A percentile compares a stretch with the other conserved stretches of the same genome.
phyloP scores from a whole-genome alignment of 2,797 vertebrate species.

The Centroberyx gerrardi region DNA sequence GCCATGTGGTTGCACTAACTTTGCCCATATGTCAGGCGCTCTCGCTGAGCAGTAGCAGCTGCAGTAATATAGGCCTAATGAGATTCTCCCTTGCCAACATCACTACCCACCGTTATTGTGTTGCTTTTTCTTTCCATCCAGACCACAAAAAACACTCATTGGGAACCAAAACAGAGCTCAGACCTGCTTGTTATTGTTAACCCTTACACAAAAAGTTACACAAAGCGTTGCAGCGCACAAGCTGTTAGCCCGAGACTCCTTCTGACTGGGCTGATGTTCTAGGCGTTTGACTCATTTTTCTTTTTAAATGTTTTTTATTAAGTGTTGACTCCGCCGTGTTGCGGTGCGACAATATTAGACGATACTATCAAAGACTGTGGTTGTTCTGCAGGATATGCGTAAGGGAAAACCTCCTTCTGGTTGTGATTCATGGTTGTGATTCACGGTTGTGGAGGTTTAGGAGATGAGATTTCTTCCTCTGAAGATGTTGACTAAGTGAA shows the following conservation, averaged over 20 bases:
- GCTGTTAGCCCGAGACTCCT: too few relatives aligned
- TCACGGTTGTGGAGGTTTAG: slow-evolving; percentile 53
- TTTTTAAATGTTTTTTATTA: slow-evolving; percentile 25
- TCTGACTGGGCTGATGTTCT: slow-evolving; percentile 33
- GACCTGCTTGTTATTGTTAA: slow-evolving; percentile 7
- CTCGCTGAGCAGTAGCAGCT: slow-evolving; percentile 81
- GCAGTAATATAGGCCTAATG: slow-evolving; percentile 70
- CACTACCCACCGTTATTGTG: slow-evolving; percentile 55
- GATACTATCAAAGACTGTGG: slow-evolving; percentile 36
- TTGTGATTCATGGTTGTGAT: slow-evolving; percentile 35
- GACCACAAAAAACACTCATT: slow-evolving; percentile 64
- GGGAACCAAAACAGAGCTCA: slow-evolving; percentile 36
- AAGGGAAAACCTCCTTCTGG: slow-evolving; percentile 43
- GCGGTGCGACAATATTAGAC: background rate
- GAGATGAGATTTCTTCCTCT: slow-evolving; percentile 24
- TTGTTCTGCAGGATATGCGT: slow-evolving; percentile 64
- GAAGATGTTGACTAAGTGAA: slow-evolving; percentile 54
- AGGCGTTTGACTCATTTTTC: slow-evolving; percentile 54
- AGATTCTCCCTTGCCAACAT: slow-evolving; percentile 71
- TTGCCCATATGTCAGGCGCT: slow-evolving; percentile 77
- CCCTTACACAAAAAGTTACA: slow-evolving; percentile 28
- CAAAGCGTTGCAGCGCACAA: slow-evolving; percentile 34
- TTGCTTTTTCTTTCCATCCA: slow-evolving; percentile 52
- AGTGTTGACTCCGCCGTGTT: slow-evolving; percentile 22
- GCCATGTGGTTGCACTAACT: slow-evolving; percentile 80